phyloP scores from a whole-genome alignment of 2,888 invertebrate genomes.

The Napeogenes inachia region DNA sequence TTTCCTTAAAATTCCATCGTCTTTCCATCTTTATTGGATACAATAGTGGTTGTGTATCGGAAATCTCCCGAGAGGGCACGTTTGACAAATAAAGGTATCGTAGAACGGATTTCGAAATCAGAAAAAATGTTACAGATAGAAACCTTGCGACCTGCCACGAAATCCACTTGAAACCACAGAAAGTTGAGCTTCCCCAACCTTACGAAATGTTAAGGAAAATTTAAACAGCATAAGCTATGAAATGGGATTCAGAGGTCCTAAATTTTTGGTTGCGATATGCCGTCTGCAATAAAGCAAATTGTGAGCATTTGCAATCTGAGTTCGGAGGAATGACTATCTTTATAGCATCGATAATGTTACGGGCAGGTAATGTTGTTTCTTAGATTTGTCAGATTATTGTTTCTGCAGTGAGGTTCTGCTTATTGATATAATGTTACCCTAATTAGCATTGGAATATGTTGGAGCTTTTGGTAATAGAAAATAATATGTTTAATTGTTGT shows the following conservation, averaged over 20 bases:
- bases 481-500: not conserved
- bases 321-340: constrained; percentile 65
- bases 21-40: constrained; percentile 16
- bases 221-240: constrained; percentile 22
- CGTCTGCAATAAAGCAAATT: constrained; percentile 73
- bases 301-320: constrained; percentile 72
- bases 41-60: constrained; percentile 27
- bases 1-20: constrained; percentile 30
- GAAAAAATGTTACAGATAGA: constrained; percentile 65
- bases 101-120: constrained; percentile 59
- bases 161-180: constrained; percentile 46
- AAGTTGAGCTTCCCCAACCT: constrained; percentile 35
- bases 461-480: not conserved
- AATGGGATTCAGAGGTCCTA: constrained; percentile 41
- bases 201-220: constrained; percentile 27
- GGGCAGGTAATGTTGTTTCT: constrained; percentile 71
- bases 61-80: constrained; percentile 45
- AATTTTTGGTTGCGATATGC: constrained; percentile 48
- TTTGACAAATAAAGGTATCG: constrained; percentile 71
- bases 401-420: constrained; percentile 27
- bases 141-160: constrained; percentile 47
- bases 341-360: constrained; percentile 73
- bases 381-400: constrained; percentile 66
- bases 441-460: not conserved
- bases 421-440: constrained; percentile 7